phyloP scores from a whole-genome alignment of 2,797 vertebrate species.

The Hyperoplus immaculatus region DNA sequence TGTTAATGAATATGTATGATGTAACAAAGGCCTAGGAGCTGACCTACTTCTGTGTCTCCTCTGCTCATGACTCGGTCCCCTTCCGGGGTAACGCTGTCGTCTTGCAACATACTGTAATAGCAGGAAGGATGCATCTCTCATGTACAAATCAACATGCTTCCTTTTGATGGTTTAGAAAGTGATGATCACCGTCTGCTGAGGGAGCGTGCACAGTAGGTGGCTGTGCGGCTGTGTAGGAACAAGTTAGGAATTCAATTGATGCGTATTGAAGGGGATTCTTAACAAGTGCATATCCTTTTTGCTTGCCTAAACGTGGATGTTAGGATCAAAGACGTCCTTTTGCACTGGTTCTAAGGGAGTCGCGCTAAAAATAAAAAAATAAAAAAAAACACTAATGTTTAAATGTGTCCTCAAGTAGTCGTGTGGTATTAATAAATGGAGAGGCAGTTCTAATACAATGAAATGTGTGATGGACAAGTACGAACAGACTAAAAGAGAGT shows the following conservation, averaged over 20 bases:
- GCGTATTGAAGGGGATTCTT: neutral
- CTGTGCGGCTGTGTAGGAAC: conserved; percentile 23
- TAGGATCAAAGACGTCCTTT: conserved; percentile 11
- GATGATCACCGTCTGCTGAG: conserved; percentile 50
- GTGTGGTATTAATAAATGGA: conserved; percentile 37
- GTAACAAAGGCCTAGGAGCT: conserved; percentile 82
- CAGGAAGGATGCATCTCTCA: conserved; percentile 72
- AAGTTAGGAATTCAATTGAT: neutral
- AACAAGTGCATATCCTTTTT: conserved; percentile 32
- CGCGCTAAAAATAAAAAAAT: neutral
- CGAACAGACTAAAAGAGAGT: conserved; percentile 65
- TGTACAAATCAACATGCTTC: conserved; percentile 70
- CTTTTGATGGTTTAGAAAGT: conserved; percentile 58
- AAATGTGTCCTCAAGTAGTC: conserved; percentile 35
- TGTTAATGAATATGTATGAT: conserved; percentile 84
- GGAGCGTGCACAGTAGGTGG: conserved; percentile 41
- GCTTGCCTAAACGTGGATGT: conserved; percentile 23
- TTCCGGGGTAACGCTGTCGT: conserved; percentile 81
- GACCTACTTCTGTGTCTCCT: conserved; percentile 82
- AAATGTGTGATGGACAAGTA: conserved; percentile 71
- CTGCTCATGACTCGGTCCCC: conserved; percentile 79
- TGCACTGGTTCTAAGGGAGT: neutral
- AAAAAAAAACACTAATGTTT: conserved; percentile 26
- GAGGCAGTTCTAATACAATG: conserved; percentile 29
- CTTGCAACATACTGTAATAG: conserved; percentile 80